Conservation (phyloP, 2,888 invertebrate species). For the Coleophora deauratella region DNA sequence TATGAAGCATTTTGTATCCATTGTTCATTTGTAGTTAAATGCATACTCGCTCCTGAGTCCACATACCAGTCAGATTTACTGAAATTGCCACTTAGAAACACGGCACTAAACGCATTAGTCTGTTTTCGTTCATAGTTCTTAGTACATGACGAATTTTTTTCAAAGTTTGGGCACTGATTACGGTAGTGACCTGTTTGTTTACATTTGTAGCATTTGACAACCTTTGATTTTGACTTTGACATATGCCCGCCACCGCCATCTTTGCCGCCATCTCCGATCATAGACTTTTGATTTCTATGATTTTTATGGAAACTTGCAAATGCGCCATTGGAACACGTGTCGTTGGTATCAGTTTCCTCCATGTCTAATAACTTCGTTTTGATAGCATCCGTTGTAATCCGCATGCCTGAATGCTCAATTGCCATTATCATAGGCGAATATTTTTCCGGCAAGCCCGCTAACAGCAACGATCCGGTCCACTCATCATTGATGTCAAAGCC, state of each 20-base stretch:
- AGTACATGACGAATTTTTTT: not conserved
- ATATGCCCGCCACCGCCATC: no score
- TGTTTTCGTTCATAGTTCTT: not conserved
- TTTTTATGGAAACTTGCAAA: no score
- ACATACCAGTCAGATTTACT: constrained; percentile 13
- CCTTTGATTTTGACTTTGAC: no score
- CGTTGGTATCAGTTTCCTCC: not conserved
- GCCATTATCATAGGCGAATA: constrained; percentile 20
- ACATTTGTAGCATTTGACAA: constrained; percentile 3
- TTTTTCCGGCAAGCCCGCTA: constrained; percentile 17
- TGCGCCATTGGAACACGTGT: no score
- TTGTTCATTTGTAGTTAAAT: constrained; percentile 10
- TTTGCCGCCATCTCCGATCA: no score
- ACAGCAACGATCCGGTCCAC: constrained; percentile 13
- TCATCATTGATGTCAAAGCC: constrained; percentile 2
- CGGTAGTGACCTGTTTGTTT: constrained; percentile 3
- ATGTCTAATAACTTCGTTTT: constrained; percentile 11
- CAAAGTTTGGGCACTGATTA: constrained; percentile 2
- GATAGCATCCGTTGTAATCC: constrained; percentile 8
- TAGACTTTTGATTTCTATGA: no score
- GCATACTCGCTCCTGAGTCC: constrained; percentile 12
- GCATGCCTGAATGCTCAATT: constrained; percentile 14
- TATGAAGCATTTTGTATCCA: constrained; percentile 10
- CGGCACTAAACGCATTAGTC: constrained; percentile 12
- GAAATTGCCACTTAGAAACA: constrained; percentile 13